These are phyloP conservation scores for Cairina moschata DNA, from an alignment of 2,113 vertebrate species.

Conservation along the genomic window DNA sequence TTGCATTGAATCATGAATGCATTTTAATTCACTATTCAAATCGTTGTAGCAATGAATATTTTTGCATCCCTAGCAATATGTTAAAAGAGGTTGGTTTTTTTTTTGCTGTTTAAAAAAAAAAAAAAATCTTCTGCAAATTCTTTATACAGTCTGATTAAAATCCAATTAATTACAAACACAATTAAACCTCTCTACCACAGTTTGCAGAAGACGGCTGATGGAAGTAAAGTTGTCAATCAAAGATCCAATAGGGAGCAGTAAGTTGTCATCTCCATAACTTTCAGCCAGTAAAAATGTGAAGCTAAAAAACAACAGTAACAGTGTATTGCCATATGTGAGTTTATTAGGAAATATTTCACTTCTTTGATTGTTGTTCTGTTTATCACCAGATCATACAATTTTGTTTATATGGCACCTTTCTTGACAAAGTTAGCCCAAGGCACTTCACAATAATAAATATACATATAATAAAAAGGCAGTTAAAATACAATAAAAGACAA, in stretches of 20 bases:
- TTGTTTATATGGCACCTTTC: constrained; percentile 42
- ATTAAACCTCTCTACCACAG: constrained; percentile 47
- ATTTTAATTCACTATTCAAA: constrained; percentile 71
- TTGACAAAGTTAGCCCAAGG: constrained; percentile 39
- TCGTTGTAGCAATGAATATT: constrained; percentile 53
- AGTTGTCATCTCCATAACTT: constrained; percentile 24
- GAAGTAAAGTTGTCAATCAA: constrained; percentile 48
- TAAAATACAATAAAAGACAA: constrained; percentile 52
- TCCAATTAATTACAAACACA: constrained; percentile 71
- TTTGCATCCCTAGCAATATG: constrained; percentile 45
- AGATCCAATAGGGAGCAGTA: neutral
- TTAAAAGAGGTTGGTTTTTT: constrained; percentile 1
- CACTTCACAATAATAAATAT: constrained; percentile 45
- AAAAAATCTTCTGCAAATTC: constrained; percentile 19
- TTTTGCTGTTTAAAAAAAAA: neutral
- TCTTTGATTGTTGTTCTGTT: constrained; percentile 36
- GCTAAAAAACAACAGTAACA: neutral
- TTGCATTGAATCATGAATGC: constrained; percentile 63
- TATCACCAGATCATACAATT: constrained; percentile 53
- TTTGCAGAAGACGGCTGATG: constrained; percentile 16
- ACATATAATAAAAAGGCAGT: constrained; percentile 53
- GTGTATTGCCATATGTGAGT: neutral
- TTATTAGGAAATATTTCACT: constrained; percentile 65
- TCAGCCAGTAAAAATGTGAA: constrained; percentile 36
- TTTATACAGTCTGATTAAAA: constrained; percentile 66